phyloP scores from a whole-genome alignment of 1,140 invertebrate species.

The Triops longicaudatus region DNA sequence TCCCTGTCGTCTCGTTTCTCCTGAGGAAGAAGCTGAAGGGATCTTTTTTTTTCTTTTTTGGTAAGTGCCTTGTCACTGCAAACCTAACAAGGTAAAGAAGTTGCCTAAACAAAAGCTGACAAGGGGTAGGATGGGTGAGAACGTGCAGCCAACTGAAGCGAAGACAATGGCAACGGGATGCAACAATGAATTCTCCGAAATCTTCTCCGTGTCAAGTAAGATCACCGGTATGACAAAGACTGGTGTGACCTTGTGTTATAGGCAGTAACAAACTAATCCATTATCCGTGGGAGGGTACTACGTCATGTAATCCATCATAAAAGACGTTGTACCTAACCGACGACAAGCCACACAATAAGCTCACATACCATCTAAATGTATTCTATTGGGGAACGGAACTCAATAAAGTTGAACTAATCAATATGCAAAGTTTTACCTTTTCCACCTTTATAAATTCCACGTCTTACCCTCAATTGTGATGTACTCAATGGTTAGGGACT shows the following conservation, averaged over 20 bases:
- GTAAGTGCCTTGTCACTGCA: neutral
- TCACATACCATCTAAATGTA: neutral
- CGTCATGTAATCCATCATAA: neutral
- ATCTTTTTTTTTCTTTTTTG: neutral
- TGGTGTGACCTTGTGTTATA: neutral
- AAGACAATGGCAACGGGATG: too few species aligned
- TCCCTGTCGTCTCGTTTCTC: neutral
- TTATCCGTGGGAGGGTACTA: neutral
- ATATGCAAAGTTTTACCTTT: neutral
- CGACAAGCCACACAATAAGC: neutral
- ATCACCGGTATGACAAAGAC: neutral
- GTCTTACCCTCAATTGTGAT: neutral
- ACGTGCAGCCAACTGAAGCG: neutral
- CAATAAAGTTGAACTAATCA: neutral
- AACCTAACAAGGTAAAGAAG: slow-evolving; percentile 15
- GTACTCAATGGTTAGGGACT: too few species aligned
- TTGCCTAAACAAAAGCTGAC: neutral
- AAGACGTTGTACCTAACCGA: neutral
- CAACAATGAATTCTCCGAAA: too few species aligned
- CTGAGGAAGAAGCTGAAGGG: neutral
- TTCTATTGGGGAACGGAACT: neutral
- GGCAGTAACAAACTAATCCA: neutral
- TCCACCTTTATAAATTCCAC: neutral
- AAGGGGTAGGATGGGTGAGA: neutral
- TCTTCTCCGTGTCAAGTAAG: too few species aligned